phyloP scores from a whole-genome alignment of 2,888 invertebrate genomes.

The Mycalesis mineus region DNA sequence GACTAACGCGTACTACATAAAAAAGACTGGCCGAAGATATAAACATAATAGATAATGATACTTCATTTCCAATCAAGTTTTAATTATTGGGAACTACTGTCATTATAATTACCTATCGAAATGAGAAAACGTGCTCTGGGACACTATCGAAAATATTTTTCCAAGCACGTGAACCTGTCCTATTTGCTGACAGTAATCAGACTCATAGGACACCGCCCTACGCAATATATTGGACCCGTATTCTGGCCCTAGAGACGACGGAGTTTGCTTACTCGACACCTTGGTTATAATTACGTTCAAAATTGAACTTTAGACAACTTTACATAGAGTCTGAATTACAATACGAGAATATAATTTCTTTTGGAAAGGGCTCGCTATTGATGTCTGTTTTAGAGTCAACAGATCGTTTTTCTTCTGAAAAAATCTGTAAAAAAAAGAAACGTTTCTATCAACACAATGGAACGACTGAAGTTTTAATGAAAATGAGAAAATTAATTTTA shows the following conservation, averaged over 20 bases:
- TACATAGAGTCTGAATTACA: slow-evolving; percentile 19
- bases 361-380: slow-evolving; percentile 55
- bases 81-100: neutral
- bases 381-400: slow-evolving; percentile 58
- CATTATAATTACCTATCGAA: neutral
- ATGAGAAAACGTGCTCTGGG: slow-evolving; percentile 8
- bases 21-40: too few relatives aligned
- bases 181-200: slow-evolving; percentile 69
- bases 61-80: too few relatives aligned
- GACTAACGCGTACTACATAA: too few relatives aligned
- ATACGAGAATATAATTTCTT: neutral
- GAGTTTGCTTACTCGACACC: slow-evolving; percentile 35
- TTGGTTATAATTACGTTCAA: slow-evolving; percentile 8
- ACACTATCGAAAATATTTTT: slow-evolving; percentile 41
- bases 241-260: slow-evolving; percentile 59
- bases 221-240: slow-evolving; percentile 56
- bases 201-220: slow-evolving; percentile 44
- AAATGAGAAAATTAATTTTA: too few relatives aligned
- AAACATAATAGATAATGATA: too few relatives aligned
- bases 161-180: slow-evolving; percentile 53
- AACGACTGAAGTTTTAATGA: neutral
- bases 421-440: neutral
- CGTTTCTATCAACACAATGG: neutral
- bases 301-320: slow-evolving; percentile 8
- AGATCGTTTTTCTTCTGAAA: slow-evolving; percentile 46